Conservation (phyloP, 2,888 invertebrate species). For the Diaprepes abbreviatus region DNA sequence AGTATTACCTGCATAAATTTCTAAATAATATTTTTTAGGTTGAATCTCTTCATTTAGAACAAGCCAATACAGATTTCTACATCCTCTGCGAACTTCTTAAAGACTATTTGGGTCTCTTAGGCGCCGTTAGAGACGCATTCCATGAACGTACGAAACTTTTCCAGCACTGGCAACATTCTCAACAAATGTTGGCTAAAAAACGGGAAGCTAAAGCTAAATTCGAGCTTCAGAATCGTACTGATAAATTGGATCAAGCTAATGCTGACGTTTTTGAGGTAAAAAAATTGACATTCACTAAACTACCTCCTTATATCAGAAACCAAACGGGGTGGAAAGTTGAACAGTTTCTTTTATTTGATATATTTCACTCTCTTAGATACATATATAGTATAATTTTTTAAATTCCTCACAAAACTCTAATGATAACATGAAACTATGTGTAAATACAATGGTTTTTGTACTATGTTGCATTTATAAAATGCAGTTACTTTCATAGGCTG, state of each 20-base stretch:
- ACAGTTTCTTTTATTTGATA: no score
- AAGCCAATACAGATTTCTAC: slow-evolving; percentile 95
- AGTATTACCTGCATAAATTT: no score
- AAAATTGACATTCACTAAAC: no score
- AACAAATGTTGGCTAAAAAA: slow-evolving; percentile 93
- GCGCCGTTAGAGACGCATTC: slow-evolving; percentile 87
- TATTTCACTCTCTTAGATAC: no score
- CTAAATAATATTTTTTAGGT: slow-evolving; percentile 70
- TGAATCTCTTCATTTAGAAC: slow-evolving; percentile 89
- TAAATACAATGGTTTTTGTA: no score
- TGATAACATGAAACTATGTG: no score
- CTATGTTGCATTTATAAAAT: no score
- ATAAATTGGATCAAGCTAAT: slow-evolving; percentile 89
- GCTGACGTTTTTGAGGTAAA: slow-evolving; percentile 92
- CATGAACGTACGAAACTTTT: slow-evolving; percentile 87
- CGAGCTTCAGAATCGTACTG: slow-evolving; percentile 89
- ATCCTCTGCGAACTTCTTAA: slow-evolving; percentile 94
- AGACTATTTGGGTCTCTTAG: slow-evolving; percentile 93
- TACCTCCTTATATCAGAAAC: no score
- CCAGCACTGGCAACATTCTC: slow-evolving; percentile 98
- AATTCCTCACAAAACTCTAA: no score
- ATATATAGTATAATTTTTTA: no score
- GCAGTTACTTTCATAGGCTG: no score
- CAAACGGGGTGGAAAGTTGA: no score
- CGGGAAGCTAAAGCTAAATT: slow-evolving; percentile 94